phyloP scores from a whole-genome alignment of 2,797 vertebrate genomes.

The Synanceia verrucosa region DNA sequence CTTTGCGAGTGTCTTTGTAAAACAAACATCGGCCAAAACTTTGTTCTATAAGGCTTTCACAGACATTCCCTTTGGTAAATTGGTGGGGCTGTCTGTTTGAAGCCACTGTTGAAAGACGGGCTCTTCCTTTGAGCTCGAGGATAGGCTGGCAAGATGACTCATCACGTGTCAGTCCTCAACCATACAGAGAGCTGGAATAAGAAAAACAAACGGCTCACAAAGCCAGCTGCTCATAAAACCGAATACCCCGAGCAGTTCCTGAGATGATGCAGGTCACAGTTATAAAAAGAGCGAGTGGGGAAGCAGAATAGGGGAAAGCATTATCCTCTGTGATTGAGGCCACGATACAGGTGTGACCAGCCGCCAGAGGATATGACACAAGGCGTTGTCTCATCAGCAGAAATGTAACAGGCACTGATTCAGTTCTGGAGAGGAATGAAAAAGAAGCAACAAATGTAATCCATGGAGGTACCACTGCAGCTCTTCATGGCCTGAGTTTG shows the following conservation, averaged over 20 bases:
- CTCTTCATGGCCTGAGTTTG: conserved; percentile 32
- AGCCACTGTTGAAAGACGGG: conserved; percentile 72
- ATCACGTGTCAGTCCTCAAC: conserved; percentile 67
- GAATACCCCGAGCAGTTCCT: conserved; percentile 45
- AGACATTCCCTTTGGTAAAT: conserved; percentile 55
- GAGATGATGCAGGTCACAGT: conserved; percentile 48
- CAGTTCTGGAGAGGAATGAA: conserved; percentile 8
- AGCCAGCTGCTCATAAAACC: conserved; percentile 57
- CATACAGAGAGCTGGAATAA: conserved; percentile 42
- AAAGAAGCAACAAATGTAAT: conserved; percentile 26
- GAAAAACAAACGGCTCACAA: conserved; percentile 63
- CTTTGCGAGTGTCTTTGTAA: conserved; percentile 56
- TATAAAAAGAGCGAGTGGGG: conserved; percentile 33
- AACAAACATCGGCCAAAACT: conserved; percentile 54
- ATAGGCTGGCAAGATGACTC: conserved; percentile 66
- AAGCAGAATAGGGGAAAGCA: conserved; percentile 43
- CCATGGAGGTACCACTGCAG: conserved; percentile 19
- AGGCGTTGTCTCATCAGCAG: conserved; percentile 51
- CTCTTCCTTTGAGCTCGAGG: conserved; percentile 69
- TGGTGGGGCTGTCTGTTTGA: conserved; percentile 56
- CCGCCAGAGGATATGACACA: conserved; percentile 56
- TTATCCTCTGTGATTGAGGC: conserved; percentile 28
- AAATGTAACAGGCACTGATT: conserved; percentile 35
- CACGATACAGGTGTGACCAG: conserved; percentile 62
- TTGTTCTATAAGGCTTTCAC: conserved; percentile 55